Evolutionary conservation across 2,797 vertebrate genomes (phyloP), one percentile per base, ranked within the genome.

Genomic region (Tadarida brasiliensis): DNA sequence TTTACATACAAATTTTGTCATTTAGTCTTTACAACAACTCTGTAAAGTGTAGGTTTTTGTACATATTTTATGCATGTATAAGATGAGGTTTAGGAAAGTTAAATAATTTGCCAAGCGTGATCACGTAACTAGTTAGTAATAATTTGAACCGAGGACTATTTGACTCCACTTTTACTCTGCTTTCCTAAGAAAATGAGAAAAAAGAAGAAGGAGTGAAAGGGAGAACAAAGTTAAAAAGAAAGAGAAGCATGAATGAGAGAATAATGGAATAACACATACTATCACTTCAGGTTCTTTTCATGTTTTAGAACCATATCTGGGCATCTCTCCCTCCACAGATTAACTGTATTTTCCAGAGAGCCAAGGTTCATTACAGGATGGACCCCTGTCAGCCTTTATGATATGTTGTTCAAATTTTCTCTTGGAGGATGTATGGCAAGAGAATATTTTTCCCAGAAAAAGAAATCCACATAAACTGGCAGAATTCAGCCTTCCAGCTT

Each of bases 351-450:
- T 96, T 76, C 80, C 35, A 35, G 59, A 95, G 77, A 78, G 7
- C 51, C 65, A 71, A 51, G 28, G 11, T 57, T 77, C 30, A 14
- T 71, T 65, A 17, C 8, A 68, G n/a, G 26, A 49, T 87, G n/a
- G 81, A 65, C 47, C 26, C 88, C 24, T 63, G 19, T 83, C n/a
- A 61, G 24, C 51, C 35, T 95, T 6, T 68, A 11, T 87, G 51
- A 44, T 77, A 39, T 24, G 22, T 76, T 44, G 35, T 77, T 94
- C 57, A 47, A 4, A 67, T 94, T 87, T 95, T 95, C 92, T 96
- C 47, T n/a, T 56, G 26, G 26, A 91, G 44, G 14, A 63, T 67
- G 3, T 71, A 82, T 51, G 68, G 22, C 39, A 83, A 68, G 33
- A 83, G 70, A 77, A 24, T 54, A 11, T 95, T 57, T 93, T 83